Conservation (phyloP, 2,888 invertebrate genomes). For the Cataglyphis cursor region DNA sequence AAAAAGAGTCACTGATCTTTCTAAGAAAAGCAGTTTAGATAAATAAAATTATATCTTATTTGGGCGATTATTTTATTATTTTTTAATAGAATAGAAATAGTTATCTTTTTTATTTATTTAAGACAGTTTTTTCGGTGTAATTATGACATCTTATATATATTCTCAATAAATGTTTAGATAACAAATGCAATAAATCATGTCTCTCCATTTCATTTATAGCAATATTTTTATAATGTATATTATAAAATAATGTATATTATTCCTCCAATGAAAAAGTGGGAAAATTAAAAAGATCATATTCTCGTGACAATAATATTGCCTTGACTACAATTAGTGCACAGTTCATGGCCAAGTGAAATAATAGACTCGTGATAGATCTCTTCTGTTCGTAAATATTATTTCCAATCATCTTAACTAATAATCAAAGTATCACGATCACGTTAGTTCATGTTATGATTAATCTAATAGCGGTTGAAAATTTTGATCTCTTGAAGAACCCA, state of each 20-base stretch:
- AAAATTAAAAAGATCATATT: conserved; percentile 19
- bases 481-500: neutral
- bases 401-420: conserved; percentile 58
- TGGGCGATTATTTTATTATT: neutral
- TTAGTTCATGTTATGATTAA: conserved; percentile 53
- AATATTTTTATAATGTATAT: conserved; percentile 34
- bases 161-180: neutral
- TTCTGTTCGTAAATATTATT: conserved; percentile 30
- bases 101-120: neutral
- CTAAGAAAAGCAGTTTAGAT: neutral
- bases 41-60: conserved; percentile 1
- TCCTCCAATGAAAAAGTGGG: neutral
- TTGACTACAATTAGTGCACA: conserved; percentile 52
- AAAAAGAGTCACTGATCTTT: conserved; percentile 18
- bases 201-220: neutral
- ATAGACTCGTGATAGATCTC: conserved; percentile 40
- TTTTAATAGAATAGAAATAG: neutral
- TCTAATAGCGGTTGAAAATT: neutral
- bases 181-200: neutral
- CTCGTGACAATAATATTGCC: conserved; percentile 39
- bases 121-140: neutral
- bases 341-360: conserved; percentile 47
- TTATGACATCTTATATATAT: neutral
- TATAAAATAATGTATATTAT: conserved; percentile 25
- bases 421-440: conserved; percentile 62